A percentile compares a stretch with the other conserved stretches of the same genome.
phyloP scores from a whole-genome alignment of 2,888 invertebrate genomes.

The Allolobophora icterica region DNA sequence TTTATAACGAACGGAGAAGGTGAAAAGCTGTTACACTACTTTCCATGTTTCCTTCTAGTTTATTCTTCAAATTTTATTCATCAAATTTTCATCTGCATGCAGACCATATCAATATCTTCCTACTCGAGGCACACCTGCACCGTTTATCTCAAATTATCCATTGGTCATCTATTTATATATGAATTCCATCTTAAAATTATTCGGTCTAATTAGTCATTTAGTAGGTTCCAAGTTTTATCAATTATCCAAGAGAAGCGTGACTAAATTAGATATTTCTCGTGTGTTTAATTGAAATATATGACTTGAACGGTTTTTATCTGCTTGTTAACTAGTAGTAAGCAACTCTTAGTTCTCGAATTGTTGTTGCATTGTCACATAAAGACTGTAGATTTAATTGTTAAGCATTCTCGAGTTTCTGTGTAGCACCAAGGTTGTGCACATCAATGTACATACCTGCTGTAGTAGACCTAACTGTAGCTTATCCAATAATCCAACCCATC shows the following conservation, averaged over 20 bases:
- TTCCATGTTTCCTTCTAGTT: no score
- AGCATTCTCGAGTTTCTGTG: not conserved
- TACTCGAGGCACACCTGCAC: not conserved
- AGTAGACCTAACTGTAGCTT: not conserved
- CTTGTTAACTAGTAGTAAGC: not conserved
- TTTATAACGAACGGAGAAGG: no score
- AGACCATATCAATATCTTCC: no score
- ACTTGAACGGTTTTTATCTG: not conserved
- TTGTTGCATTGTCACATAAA: not conserved
- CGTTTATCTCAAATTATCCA: no score
- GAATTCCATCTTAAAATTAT: not conserved
- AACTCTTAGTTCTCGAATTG: not conserved
- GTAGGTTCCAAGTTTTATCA: not conserved
- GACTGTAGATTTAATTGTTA: constrained; percentile 17
- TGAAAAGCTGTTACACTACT: no score
- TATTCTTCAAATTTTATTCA: no score
- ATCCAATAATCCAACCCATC: not conserved
- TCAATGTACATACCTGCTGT: not conserved
- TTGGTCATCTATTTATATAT: not conserved
- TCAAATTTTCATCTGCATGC: no score
- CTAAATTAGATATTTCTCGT: not conserved
- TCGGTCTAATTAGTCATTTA: not conserved
- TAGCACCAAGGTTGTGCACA: not conserved
- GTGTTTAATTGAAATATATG: not conserved
- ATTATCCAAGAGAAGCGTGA: not conserved